These are phyloP conservation scores for Akabosia matsudoensis DNA, from an alignment of 1,140 invertebrate species.

Conservation along the genomic window DNA sequence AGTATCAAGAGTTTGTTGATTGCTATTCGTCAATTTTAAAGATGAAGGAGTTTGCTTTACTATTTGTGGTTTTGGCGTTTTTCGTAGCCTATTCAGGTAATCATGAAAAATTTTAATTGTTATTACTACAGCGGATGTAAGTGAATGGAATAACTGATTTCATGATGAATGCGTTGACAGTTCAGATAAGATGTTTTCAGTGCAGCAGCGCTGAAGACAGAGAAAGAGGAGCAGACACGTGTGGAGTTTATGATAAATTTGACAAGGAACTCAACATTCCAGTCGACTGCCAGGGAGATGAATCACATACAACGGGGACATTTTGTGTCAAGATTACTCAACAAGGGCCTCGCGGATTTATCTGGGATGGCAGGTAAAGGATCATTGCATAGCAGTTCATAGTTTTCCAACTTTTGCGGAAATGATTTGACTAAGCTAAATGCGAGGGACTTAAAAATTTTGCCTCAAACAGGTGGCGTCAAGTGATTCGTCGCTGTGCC, in stretches of 20 bases:
- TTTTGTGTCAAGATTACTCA: conserved; percentile 88
- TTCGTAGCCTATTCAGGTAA: neutral
- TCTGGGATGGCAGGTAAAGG: conserved; percentile 59
- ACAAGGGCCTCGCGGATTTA: conserved; percentile 83
- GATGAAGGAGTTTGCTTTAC: neutral
- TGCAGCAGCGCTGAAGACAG: conserved; percentile 76
- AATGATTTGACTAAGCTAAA: no score
- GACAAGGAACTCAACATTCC: conserved; percentile 73
- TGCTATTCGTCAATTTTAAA: no score
- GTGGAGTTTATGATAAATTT: conserved; percentile 80
- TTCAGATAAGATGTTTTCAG: conserved; percentile 77
- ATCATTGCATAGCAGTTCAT: neutral
- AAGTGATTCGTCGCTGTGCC: conserved; percentile 83
- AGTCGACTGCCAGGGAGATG: conserved; percentile 83
- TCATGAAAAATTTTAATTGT: neutral
- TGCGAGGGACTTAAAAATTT: no score
- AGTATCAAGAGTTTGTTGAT: no score
- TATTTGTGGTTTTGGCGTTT: neutral
- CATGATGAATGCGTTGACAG: conserved; percentile 31
- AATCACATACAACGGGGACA: conserved; percentile 83
- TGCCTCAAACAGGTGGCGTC: conserved; percentile 67
- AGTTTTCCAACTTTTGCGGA: neutral
- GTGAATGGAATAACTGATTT: neutral
- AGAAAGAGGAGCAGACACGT: conserved; percentile 68
- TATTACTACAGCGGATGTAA: neutral